These are phyloP conservation scores for Acleris emargana DNA, from an alignment of 2,888 invertebrate species.

Conservation along the genomic window DNA sequence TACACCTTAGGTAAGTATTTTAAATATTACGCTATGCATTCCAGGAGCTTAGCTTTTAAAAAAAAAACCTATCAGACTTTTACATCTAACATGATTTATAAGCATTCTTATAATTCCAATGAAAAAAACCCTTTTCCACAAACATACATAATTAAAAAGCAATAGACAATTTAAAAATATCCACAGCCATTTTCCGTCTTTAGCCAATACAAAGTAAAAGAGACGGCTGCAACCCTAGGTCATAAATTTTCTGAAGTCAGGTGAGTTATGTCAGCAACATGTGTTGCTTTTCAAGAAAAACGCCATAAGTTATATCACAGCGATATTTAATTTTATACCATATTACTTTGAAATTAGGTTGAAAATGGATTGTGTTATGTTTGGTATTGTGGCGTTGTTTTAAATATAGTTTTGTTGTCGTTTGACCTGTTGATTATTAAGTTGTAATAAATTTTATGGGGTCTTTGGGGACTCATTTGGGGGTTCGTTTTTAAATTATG, in stretches of 20 bases:
- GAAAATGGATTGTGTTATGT: too few species aligned
- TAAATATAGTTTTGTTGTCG: conserved; percentile 48
- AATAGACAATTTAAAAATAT: conserved; percentile 74
- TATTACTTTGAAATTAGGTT: too few species aligned
- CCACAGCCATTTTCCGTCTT: conserved; percentile 51
- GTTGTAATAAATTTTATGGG: conserved; percentile 78
- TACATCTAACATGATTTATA: conserved; percentile 42
- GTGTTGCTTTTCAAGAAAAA: conserved; percentile 39
- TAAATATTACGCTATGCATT: neutral
- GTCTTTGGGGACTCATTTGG: conserved; percentile 58
- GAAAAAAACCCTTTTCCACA: conserved; percentile 43
- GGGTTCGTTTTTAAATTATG: conserved; percentile 33
- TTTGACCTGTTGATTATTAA: conserved; percentile 76
- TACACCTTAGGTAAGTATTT: too few species aligned
- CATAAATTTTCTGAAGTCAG: conserved; percentile 74
- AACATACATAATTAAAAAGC: conserved; percentile 73
- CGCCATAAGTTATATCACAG: too few species aligned
- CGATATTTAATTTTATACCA: too few species aligned
- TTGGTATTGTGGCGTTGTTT: too few species aligned
- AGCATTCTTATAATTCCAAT: conserved; percentile 47
- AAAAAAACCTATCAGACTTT: conserved; percentile 40
- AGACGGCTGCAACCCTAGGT: conserved; percentile 64
- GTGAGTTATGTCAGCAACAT: conserved; percentile 69
- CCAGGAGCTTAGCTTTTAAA: conserved; percentile 1
- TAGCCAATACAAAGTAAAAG: conserved; percentile 42